Base-by-base conservation (phyloP, 2,888 invertebrate genomes). In the Sarcophaga subvicina region DNA sequence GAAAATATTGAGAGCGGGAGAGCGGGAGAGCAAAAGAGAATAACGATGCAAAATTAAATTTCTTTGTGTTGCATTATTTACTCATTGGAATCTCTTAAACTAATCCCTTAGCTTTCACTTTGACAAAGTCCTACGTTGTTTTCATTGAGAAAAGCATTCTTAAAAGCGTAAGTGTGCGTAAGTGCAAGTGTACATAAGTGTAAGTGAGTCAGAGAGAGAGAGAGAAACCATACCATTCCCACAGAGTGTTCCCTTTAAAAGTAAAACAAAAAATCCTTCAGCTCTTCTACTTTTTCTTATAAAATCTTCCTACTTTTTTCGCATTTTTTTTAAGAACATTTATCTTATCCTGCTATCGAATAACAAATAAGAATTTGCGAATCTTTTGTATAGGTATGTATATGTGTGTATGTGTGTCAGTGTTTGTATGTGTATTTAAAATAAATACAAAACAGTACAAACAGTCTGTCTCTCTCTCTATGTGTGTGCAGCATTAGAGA, bases 41-140 rank as follows among this genome's bases (percentile, higher is more conserved):
- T 90, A 91, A 27, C 89, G 90, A 90, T 89, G 90, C 90, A 89
- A 92, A 92, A 92, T 92, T 91, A 91, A 91, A 92, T 92, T 92
- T 91, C 90, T 91, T 91, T 88, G 89, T 88, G 54, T 17, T 90
- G 90, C 89, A 90, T 90, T 91, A 91, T 90, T 91, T 90, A 90
- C 90, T 91, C 88, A 87, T 82, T 88, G 89, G 90, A 90, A 91
- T 92, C 90, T 92, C 90, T 90, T 87, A 73, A 87, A 86, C 54
- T 89, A 90, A 91, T 90, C 89, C 87, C 89, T 80, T 86, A 83
- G 88, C 85, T 85, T 88, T 83, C 80, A 71, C 81, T 88, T 88
- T 88, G 88, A 88, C 88, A 88, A 88, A 87, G 85, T 85, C 72
- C 49, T 79, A 0, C 54, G 76, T 45, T 70, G 80, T 45, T 25